Evolutionary conservation across 1,140 invertebrate species (phyloP).

Genomic region (Drosophila pandora): DNA sequence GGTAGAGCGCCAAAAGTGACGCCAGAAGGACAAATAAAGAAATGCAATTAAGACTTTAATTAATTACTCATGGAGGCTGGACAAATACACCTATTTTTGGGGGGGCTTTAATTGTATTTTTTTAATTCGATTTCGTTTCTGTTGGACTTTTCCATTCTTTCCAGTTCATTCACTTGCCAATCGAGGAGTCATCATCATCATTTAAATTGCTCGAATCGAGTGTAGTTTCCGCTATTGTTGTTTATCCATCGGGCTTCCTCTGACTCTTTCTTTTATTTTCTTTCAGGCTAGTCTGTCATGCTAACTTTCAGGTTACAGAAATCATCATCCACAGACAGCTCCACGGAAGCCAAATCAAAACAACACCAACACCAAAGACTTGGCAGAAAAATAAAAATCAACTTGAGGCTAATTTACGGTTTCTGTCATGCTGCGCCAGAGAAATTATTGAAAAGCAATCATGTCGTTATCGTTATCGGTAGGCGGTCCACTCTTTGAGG

Average conservation of each 20-base stretch:
- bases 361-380: constrained; percentile 15
- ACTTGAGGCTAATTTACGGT: constrained; percentile 51
- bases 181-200: constrained; percentile 44
- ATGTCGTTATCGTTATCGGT: constrained; percentile 66
- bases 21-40: constrained; percentile 41
- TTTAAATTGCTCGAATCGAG: constrained; percentile 43
- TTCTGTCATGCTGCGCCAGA: constrained; percentile 53
- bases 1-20: constrained; percentile 23
- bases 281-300: constrained; percentile 49
- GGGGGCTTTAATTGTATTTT: background rate
- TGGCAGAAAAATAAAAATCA: constrained; percentile 28
- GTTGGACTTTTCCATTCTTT: constrained; percentile 8
- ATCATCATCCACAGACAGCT: constrained; percentile 33
- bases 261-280: constrained; percentile 6
- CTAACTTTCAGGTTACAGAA: constrained; percentile 66
- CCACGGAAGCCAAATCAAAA: constrained; percentile 61
- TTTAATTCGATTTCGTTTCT: constrained; percentile 20
- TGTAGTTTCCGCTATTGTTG: constrained; percentile 46
- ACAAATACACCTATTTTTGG: constrained; percentile 21
- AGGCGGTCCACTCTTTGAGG: constrained; percentile 7
- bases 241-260: constrained; percentile 24
- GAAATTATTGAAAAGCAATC: constrained; percentile 71
- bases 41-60: constrained; percentile 40
- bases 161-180: constrained; percentile 63
- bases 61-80: constrained; percentile 29